Base-by-base conservation (phyloP, 2,888 invertebrate genomes). In the Ochropacha duplaris region DNA sequence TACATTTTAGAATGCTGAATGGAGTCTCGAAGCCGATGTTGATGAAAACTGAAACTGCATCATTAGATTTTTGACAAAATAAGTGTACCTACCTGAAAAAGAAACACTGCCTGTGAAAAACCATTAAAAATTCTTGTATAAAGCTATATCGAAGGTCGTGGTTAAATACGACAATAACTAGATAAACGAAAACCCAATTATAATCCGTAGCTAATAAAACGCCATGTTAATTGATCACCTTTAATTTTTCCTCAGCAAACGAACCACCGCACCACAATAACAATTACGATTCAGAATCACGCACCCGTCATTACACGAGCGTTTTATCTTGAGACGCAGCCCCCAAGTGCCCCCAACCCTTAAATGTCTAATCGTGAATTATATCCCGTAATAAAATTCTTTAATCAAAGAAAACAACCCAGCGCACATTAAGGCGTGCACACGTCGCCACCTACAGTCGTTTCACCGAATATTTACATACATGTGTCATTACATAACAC, bases 371-470 rank as follows among this genome's bases (percentile, higher is more conserved):
- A 92, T 92, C 92, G 92, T 92, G 92, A 92, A 91, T 91, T 92
- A 92, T 92, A 87, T 77, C 78, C 87, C 73, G 87, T 90, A 92
- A 92, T 92, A 92, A 92, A 92, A 92, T 92, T 92, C 92, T 92
- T 92, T 92, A 92, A 92, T 92, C 92, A 92, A 92, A 92, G 92
- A 92, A 91, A 90, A 92, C 90, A 92, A 90, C 92, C 87, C 81
- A 84, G 89, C 76, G 72, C 80, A 87, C 91, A 89, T 91, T 92
- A 90, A 86, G 84, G 83, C 84, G 81, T 78, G 87, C 87, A 88
- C 88, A 88, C 87, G 89, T 90, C 90, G 88, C 88, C 90, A 90
- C 92, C 91, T 91, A 74, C 74, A 82, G 89, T 86, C 88, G 88
- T 90, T 90, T 87, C 86, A 79, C 75, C 78, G 87, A 86, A 90